Evolutionary conservation across 1,140 invertebrate genomes (phyloP), one percentile per base, ranked within the genome.

Genomic region (Samia ricini): DNA sequence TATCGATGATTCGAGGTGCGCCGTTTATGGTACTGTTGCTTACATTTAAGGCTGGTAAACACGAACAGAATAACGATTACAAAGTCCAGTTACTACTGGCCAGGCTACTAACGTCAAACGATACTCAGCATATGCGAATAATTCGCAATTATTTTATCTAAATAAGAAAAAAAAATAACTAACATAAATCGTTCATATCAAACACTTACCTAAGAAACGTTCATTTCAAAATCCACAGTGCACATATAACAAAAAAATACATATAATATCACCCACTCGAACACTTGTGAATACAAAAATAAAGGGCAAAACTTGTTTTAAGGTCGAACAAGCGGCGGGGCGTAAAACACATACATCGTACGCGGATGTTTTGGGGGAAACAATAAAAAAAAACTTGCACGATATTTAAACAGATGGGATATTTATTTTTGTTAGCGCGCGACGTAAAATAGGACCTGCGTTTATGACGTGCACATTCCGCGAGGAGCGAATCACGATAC

Each of bases 81-180:
- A 74, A 88, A 89, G 86, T 89, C 84, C 86, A 77, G 84, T 89
- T 87, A 89, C n/a, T n/a, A n/a, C 69, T 74, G 72, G 69, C 74
- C 70, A 72, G 22, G 22, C 57, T 12, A 22, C n/a, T 22, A 49
- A 50, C 21, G 23, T 24, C 23, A 33, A 12, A 20, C n/a, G n/a
- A 23, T 24, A 26, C 54, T 29, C n/a, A 12, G n/a, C 24, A 18
- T 29, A 18, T 56, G 24, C 54, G 21, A 24, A 22, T 26, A 24
- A 23, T 56, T 22, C 52, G 52, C 52, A 23, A n/a, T 23, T 18
- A 42, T 42, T 42, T 12, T 42, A 12, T 12, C 10, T 1, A n/a
- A n/a, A n/a, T n/a, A n/a, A n/a, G 33, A 42, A 15, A 15, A 12
- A 42, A 3, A 42, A 42, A 42, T 15, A 42, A 42, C n/a, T 42